Conservation (phyloP, 2,888 invertebrate species). For the Eristalinus sepulchralis region DNA sequence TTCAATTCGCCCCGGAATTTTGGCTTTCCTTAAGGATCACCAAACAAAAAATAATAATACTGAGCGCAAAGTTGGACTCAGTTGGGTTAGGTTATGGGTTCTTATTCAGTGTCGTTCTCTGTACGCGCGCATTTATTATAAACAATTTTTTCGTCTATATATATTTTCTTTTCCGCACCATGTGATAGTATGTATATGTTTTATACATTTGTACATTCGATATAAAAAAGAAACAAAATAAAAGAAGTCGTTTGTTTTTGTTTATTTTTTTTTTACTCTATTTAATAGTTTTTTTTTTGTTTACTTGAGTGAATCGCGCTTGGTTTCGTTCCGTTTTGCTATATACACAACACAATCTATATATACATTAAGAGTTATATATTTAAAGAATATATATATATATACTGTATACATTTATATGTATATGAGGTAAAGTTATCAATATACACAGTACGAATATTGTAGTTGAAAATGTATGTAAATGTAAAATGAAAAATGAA, state of each 20-base stretch:
- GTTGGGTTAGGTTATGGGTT: neutral
- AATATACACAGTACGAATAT: slow-evolving; percentile 46
- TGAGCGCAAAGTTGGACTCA: neutral
- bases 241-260: slow-evolving; percentile 16
- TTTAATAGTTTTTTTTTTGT: slow-evolving; percentile 22
- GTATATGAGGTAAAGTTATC: slow-evolving; percentile 52
- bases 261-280: slow-evolving; percentile 31
- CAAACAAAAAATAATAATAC: too few relatives aligned
- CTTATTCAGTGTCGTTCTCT: neutral
- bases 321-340: slow-evolving; percentile 35
- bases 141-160: neutral
- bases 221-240: slow-evolving; percentile 17
- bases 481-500: slow-evolving; percentile 21
- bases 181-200: slow-evolving; percentile 70
- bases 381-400: slow-evolving; percentile 28
- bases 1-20: neutral
- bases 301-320: slow-evolving; percentile 47
- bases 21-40: neutral
- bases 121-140: slow-evolving; percentile 44
- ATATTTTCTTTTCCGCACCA: slow-evolving; percentile 62
- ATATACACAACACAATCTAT: slow-evolving; percentile 51
- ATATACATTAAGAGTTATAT: slow-evolving; percentile 55
- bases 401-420: slow-evolving; percentile 44
- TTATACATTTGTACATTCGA: slow-evolving; percentile 68
- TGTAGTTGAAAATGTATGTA: slow-evolving; percentile 18